These are phyloP conservation scores for Hypena proboscidalis DNA, from an alignment of 2,888 invertebrate species.

Conservation along the genomic window DNA sequence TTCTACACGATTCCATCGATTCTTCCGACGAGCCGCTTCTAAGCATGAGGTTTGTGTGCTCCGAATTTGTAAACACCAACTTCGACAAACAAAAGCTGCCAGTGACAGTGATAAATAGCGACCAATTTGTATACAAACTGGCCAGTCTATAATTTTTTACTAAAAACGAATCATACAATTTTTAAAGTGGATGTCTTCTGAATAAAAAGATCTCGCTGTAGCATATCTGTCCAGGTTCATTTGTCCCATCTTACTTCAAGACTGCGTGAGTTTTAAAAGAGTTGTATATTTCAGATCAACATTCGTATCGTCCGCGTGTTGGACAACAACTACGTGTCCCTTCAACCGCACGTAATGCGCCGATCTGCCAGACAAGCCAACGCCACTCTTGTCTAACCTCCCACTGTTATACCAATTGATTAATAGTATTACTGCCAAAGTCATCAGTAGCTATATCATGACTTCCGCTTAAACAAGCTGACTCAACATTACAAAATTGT, in stretches of 20 bases:
- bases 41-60: slow-evolving; percentile 80
- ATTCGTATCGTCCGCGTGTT: slow-evolving; percentile 88
- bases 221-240: no score
- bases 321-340: slow-evolving; percentile 72
- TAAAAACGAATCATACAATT: no score
- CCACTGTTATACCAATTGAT: background rate
- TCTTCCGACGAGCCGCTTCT: slow-evolving; percentile 89
- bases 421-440: slow-evolving; percentile 25
- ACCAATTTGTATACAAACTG: no score
- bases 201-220: no score
- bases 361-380: slow-evolving; percentile 64
- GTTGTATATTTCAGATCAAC: slow-evolving; percentile 87
- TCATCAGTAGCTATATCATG: slow-evolving; percentile 8
- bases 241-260: no score
- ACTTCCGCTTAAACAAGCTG: no score
- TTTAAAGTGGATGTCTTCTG: no score
- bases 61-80: background rate
- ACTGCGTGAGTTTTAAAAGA: no score
- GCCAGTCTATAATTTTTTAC: no score
- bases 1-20: slow-evolving; percentile 92
- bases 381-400: slow-evolving; percentile 50
- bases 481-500: no score
- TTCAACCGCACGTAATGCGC: slow-evolving; percentile 69
- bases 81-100: no score
- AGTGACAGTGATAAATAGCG: no score